phyloP scores from a whole-genome alignment of 2,797 vertebrate genomes.

The Sylvilagus floridanus region DNA sequence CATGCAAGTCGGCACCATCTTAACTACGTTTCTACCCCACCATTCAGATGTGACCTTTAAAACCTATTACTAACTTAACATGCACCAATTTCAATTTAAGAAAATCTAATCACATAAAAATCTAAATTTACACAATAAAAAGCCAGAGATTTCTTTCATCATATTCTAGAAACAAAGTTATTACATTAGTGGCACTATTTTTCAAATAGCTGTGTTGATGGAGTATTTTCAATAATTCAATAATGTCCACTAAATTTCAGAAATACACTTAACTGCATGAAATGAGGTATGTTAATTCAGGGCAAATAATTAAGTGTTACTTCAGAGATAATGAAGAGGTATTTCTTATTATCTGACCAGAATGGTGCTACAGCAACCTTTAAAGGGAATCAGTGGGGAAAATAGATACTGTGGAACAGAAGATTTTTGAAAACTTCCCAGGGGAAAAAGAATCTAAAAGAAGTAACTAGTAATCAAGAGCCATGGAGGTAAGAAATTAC shows the following conservation, averaged over 20 bases:
- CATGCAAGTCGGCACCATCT: conserved; percentile 70
- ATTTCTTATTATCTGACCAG: conserved; percentile 26
- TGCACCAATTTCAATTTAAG: conserved; percentile 16
- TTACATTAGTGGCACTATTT: conserved; percentile 30
- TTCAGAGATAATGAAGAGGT: conserved; percentile 45
- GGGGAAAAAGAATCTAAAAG: not conserved
- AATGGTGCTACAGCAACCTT: not conserved
- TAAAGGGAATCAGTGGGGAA: conserved; percentile 25
- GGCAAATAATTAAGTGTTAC: conserved; percentile 5
- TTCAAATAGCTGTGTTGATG: conserved; percentile 21
- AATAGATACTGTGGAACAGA: not conserved
- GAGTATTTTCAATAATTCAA: conserved; percentile 56
- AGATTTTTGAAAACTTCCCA: not conserved
- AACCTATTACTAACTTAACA: conserved; percentile 19
- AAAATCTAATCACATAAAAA: conserved; percentile 62
- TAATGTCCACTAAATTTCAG: conserved; percentile 14
- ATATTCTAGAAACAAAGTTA: conserved; percentile 20
- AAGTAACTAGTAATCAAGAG: conserved; percentile 6
- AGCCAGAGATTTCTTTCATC: conserved; percentile 49
- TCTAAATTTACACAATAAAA: conserved; percentile 51
- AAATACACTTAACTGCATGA: conserved; percentile 32
- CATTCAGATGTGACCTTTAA: not conserved
- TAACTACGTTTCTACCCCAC: not conserved
- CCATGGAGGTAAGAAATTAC: conserved; percentile 26
- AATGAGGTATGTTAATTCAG: not conserved